A percentile compares a stretch with the other conserved stretches of the same genome.
phyloP scores from a whole-genome alignment of 2,113 vertebrate species.

The Chaenogobius annularis region DNA sequence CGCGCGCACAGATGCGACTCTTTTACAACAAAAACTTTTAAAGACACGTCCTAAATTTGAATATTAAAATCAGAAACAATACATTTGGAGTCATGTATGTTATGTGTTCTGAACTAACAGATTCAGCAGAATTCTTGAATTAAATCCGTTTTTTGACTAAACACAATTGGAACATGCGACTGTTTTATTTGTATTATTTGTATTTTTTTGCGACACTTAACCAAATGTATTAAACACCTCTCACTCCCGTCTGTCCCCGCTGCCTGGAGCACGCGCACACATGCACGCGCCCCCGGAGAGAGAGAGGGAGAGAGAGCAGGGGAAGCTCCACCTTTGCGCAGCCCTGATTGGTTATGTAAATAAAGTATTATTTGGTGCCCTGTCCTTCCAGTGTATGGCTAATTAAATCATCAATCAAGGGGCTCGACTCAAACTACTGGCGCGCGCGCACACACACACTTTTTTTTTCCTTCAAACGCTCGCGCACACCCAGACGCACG shows the following conservation, averaged over 20 bases:
- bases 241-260: conserved; percentile 31
- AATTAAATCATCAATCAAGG: conserved; percentile 99
- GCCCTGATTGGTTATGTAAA: conserved; percentile 94
- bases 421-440: conserved; percentile 83
- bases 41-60: background rate
- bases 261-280: background rate
- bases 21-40: background rate
- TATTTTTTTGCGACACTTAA: conserved; percentile 41
- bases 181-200: too few species aligned
- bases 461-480: background rate
- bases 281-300: background rate
- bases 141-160: background rate
- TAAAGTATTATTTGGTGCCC: conserved; percentile 75
- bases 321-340: conserved; percentile 88
- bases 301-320: conserved; percentile 32
- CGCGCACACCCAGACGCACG: background rate
- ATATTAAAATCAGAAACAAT: background rate
- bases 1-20: background rate
- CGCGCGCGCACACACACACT: conserved; percentile 62
- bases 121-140: background rate
- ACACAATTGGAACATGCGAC: background rate
- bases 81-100: background rate
- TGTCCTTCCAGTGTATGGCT: conserved; percentile 88
- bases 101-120: background rate
- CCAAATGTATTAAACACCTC: conserved; percentile 56